Evolutionary conservation across 2,113 vertebrate species (phyloP).

Genomic region (Chitala chitala): DNA sequence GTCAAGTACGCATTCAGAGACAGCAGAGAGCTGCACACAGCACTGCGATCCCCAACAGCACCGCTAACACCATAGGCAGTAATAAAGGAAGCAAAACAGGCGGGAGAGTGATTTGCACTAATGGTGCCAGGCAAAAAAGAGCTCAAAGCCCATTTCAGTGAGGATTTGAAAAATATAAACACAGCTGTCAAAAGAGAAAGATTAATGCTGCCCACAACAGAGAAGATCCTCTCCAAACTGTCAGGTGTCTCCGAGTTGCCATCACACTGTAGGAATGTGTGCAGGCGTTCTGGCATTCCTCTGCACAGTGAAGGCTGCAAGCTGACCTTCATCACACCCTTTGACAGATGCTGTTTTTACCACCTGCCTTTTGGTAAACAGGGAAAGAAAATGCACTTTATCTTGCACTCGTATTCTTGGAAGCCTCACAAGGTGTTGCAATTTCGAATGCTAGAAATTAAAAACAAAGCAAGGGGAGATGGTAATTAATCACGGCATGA

Average conservation of each 20-base stretch:
- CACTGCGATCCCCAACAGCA: background rate
- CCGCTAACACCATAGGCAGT: background rate
- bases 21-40: background rate
- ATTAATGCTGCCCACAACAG: conserved; percentile 16
- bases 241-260: conserved; percentile 6
- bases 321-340: conserved; percentile 12
- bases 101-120: conserved; percentile 1
- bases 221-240: conserved; percentile 13
- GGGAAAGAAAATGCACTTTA: background rate
- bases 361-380: background rate
- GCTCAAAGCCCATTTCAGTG: conserved; percentile 8
- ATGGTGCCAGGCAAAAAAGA: background rate
- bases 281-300: background rate
- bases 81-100: background rate
- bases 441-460: background rate
- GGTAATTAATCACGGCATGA: conserved; percentile 4
- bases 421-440: background rate
- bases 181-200: conserved; percentile 19
- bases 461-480: background rate
- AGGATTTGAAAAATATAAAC: conserved; percentile 14
- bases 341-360: conserved; percentile 1
- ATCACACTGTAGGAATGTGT: background rate
- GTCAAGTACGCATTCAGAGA: background rate
- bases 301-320: background rate
- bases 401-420: background rate